Conservation (phyloP, 2,113 vertebrate species). For the Rhea americana region DNA sequence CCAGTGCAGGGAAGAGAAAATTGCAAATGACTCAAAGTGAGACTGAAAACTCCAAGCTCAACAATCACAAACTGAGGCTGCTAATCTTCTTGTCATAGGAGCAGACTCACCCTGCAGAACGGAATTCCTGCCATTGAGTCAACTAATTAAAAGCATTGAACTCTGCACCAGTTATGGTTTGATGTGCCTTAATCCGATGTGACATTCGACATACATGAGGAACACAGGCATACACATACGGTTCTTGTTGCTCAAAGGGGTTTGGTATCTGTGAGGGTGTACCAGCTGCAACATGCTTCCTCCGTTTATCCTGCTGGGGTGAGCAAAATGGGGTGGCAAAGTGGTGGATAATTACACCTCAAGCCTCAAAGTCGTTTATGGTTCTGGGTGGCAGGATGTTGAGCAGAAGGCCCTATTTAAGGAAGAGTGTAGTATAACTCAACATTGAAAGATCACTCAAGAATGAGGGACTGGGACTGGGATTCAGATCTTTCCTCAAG, state of each 20-base stretch:
- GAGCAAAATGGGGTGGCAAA: neutral
- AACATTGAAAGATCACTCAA: neutral
- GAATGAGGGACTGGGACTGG: neutral
- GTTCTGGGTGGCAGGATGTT: neutral
- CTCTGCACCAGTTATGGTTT: conserved; percentile 40
- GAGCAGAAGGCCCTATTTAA: neutral
- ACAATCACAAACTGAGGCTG: neutral
- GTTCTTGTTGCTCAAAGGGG: conserved; percentile 23
- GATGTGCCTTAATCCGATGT: conserved; percentile 56
- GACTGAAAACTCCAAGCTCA: neutral
- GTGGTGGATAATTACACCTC: neutral
- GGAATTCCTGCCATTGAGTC: conserved; percentile 56
- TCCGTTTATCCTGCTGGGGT: neutral
- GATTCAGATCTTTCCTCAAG: neutral
- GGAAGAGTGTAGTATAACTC: neutral
- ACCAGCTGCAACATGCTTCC: neutral
- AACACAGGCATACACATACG: neutral
- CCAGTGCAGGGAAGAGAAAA: neutral
- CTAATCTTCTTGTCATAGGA: conserved; percentile 59
- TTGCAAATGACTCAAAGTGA: conserved; percentile 9
- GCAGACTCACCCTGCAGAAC: conserved; percentile 36
- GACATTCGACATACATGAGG: conserved; percentile 19
- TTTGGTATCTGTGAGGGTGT: neutral
- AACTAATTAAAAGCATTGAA: conserved; percentile 43
- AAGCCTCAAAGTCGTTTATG: neutral